These are phyloP conservation scores for Phalanger gymnotis DNA, from an alignment of 2,797 vertebrate genomes.

Conservation along the genomic window DNA sequence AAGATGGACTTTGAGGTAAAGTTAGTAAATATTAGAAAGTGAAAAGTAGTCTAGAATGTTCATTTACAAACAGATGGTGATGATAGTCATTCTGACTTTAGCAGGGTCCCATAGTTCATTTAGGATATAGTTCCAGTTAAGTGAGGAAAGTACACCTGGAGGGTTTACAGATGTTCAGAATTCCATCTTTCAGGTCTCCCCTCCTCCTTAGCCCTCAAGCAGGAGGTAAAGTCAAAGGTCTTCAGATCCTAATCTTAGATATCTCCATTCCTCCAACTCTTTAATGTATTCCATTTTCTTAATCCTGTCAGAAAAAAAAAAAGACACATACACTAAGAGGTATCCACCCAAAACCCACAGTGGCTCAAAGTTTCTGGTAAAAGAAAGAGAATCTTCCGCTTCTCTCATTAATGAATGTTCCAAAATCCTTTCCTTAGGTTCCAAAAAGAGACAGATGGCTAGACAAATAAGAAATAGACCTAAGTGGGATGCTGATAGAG, in stretches of 20 bases:
- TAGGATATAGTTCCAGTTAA: neutral
- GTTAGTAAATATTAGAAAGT: neutral
- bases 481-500: neutral
- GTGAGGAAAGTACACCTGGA: neutral
- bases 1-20: neutral
- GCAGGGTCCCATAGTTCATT: neutral
- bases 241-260: neutral
- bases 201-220: neutral
- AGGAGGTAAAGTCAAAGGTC: neutral
- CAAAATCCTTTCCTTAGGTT: neutral
- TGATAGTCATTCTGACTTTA: neutral
- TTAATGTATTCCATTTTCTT: neutral
- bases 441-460: constrained; percentile 7
- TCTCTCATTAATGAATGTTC: neutral
- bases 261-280: neutral
- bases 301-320: neutral
- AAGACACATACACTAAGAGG: neutral
- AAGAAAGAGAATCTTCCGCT: neutral
- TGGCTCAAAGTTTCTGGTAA: neutral
- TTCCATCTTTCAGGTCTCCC: neutral
- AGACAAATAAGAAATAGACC: neutral
- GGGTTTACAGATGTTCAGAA: neutral
- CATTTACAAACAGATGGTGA: constrained; percentile 4
- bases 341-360: neutral
- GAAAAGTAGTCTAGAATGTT: neutral